Evolutionary conservation across 2,888 invertebrate genomes (phyloP).

Genomic region (Dolichomitus sp.): DNA sequence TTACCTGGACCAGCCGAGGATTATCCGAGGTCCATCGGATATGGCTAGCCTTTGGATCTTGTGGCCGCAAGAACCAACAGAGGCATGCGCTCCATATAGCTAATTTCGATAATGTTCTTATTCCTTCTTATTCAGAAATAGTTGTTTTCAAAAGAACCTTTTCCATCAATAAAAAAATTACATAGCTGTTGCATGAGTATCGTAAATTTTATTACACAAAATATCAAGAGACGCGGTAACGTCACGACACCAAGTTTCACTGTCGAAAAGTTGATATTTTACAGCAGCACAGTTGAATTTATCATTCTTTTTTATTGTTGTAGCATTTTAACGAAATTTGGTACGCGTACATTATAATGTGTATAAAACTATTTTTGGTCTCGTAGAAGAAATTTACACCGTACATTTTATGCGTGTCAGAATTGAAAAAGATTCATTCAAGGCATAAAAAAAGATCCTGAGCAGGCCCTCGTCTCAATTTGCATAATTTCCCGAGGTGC

Average conservation of each 20-base stretch:
- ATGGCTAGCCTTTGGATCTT: constrained; percentile 52
- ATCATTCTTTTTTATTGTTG: not conserved
- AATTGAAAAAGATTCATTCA: not conserved
- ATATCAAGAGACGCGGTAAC: too few relatives aligned
- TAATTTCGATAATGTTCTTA: not conserved
- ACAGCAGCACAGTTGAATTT: not conserved
- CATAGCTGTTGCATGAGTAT: not conserved
- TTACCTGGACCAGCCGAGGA: constrained; percentile 74
- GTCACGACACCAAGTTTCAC: too few relatives aligned
- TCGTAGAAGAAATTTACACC: not conserved
- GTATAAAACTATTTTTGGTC: not conserved
- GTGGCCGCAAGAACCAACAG: constrained; percentile 4
- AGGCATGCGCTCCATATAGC: not conserved
- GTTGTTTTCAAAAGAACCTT: not conserved
- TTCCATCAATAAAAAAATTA: not conserved
- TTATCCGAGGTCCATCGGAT: constrained; percentile 69
- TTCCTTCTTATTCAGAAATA: not conserved
- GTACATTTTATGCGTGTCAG: not conserved
- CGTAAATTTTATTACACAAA: too few relatives aligned
- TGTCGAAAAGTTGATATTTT: too few relatives aligned
- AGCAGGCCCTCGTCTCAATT: not conserved
- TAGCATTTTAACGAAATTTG: not conserved
- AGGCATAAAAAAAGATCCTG: not conserved
- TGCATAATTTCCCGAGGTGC: constrained; percentile 6
- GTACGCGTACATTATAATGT: not conserved